phyloP scores from a whole-genome alignment of 2,113 vertebrate species.

The Rissa tridactyla region DNA sequence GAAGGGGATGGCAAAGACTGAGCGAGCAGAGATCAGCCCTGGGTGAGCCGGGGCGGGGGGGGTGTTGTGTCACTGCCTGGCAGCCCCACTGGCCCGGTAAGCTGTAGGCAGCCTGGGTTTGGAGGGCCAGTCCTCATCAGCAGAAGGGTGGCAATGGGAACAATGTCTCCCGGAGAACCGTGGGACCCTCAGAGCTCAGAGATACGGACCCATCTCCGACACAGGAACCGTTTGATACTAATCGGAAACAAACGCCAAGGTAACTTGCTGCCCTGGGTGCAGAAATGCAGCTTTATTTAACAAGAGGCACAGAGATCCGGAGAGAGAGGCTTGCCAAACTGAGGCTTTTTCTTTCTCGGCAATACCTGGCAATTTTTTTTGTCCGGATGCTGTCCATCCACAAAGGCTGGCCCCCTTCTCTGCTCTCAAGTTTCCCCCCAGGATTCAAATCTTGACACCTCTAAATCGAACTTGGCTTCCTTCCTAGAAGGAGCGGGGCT shows the following conservation, averaged over 20 bases:
- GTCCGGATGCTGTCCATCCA: background rate
- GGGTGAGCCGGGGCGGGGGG: background rate
- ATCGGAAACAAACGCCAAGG: background rate
- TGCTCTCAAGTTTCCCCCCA: slow-evolving; percentile 20
- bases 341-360: background rate
- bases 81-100: background rate
- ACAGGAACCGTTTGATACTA: background rate
- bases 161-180: background rate
- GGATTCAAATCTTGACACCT: slow-evolving; percentile 35
- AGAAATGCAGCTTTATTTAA: background rate
- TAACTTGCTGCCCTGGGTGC: background rate
- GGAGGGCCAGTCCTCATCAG: background rate
- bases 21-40: background rate
- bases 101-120: background rate
- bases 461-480: slow-evolving; percentile 21
- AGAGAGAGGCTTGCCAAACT: background rate
- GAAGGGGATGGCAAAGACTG: background rate
- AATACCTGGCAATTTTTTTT: background rate
- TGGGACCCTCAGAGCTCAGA: background rate
- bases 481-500: background rate
- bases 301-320: background rate
- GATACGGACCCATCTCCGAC: background rate
- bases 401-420: background rate
- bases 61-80: background rate
- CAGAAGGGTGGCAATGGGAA: background rate